A percentile compares a stretch with the other conserved stretches of the same genome.
These are phyloP conservation scores for Sparus aurata DNA, from an alignment of 2,797 vertebrate species.

Conservation along the genomic window DNA sequence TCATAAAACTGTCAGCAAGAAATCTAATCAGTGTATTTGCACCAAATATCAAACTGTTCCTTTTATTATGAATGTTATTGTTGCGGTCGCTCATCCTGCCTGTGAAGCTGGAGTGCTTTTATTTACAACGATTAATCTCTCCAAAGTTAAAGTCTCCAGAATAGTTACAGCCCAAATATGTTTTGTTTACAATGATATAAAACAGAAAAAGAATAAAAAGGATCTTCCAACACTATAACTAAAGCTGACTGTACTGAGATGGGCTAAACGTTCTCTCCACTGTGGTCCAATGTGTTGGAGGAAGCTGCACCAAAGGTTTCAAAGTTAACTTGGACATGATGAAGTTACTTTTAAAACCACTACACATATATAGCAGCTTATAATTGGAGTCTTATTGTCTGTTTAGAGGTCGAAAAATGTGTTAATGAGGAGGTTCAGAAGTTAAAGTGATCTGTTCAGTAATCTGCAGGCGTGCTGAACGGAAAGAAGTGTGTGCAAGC, in stretches of 20 bases:
- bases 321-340: slow-evolving; percentile 34
- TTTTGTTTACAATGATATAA: neutral
- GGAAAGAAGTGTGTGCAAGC: slow-evolving; percentile 12
- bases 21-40: neutral
- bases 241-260: neutral
- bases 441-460: slow-evolving; percentile 46
- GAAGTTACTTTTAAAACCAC: slow-evolving; percentile 14
- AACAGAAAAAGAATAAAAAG: neutral
- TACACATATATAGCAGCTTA: neutral
- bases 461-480: slow-evolving; percentile 43
- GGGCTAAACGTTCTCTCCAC: neutral
- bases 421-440: slow-evolving; percentile 25
- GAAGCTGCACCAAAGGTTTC: slow-evolving; percentile 14
- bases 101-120: slow-evolving; percentile 1
- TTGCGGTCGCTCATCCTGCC: neutral
- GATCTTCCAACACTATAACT: too few relatives aligned
- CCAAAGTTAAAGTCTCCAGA: neutral
- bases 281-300: neutral
- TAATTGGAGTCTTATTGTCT: slow-evolving; percentile 40
- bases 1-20: neutral
- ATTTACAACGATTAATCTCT: neutral
- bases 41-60: neutral
- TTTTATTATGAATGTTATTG: neutral
- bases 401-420: slow-evolving; percentile 35
- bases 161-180: neutral